phyloP scores from a whole-genome alignment of 2,888 invertebrate genomes.

The Rotaria macrura region DNA sequence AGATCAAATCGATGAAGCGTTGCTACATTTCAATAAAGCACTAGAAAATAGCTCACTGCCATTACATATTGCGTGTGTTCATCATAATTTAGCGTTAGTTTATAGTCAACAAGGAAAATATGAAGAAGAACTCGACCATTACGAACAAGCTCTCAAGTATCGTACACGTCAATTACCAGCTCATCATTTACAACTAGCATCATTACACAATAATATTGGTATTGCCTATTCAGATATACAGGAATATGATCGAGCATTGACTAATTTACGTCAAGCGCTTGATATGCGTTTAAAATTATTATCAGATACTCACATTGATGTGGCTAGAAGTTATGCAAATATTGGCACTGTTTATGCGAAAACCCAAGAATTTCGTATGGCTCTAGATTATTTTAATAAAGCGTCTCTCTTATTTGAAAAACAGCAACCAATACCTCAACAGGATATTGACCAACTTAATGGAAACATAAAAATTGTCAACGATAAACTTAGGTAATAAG shows the following conservation, averaged over 20 bases:
- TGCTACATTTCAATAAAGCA: not conserved
- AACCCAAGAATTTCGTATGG: not conserved
- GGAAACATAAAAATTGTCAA: slow-evolving; percentile 5
- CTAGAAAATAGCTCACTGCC: not conserved
- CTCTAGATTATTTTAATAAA: not conserved
- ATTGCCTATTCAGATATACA: not conserved
- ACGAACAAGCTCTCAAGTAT: not conserved
- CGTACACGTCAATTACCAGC: not conserved
- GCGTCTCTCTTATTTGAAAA: not conserved
- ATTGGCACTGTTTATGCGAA: slow-evolving; percentile 1
- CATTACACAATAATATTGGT: slow-evolving; percentile 16
- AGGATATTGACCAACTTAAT: not conserved
- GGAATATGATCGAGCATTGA: not conserved
- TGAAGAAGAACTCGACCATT: not conserved
- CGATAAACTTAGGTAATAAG: not conserved
- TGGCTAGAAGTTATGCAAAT: not conserved
- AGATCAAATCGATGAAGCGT: not conserved
- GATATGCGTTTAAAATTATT: not conserved
- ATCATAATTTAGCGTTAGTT: slow-evolving; percentile 9
- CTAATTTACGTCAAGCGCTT: not conserved
- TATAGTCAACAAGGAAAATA: not conserved
- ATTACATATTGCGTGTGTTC: not conserved
- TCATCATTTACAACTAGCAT: not conserved
- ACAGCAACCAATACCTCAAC: not conserved
- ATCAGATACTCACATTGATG: not conserved